Conservation (phyloP, 2,888 invertebrate genomes). For the Panzeria rudis region DNA sequence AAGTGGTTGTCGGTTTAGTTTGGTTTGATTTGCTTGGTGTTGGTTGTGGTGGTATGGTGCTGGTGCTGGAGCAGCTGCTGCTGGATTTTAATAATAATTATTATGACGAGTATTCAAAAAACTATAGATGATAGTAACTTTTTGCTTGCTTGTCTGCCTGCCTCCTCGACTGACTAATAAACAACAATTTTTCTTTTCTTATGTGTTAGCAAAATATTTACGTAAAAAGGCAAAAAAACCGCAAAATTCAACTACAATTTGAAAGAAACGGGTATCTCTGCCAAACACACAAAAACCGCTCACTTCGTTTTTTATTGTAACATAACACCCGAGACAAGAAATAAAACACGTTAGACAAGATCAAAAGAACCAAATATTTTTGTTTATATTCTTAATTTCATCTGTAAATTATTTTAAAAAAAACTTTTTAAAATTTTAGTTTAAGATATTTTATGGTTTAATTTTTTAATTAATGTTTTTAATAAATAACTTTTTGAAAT, state of each 20-base stretch:
- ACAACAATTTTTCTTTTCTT: constrained; percentile 6
- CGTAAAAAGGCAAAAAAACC: constrained; percentile 44
- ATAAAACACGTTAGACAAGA: constrained; percentile 70
- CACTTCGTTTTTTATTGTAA: constrained; percentile 51
- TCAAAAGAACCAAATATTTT: constrained; percentile 59
- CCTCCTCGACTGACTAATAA: constrained; percentile 9
- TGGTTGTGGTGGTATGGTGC: constrained; percentile 19
- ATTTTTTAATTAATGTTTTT: constrained; percentile 2
- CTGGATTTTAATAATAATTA: constrained; percentile 29
- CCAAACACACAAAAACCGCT: constrained; percentile 22
- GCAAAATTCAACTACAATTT: constrained; percentile 31
- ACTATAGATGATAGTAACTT: constrained; percentile 23
- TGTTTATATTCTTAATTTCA: constrained; percentile 45
- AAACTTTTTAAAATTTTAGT: constrained; percentile 4
- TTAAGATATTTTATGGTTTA: not conserved
- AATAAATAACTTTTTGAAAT: not conserved
- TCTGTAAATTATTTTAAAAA: constrained; percentile 5
- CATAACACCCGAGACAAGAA: constrained; percentile 48
- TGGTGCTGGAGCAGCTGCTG: not conserved
- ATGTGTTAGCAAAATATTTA: constrained; percentile 31
- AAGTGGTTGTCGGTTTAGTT: constrained; percentile 64
- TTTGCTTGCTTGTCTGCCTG: not conserved
- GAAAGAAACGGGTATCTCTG: constrained; percentile 43
- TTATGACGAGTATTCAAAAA: constrained; percentile 38
- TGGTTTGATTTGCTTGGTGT: constrained; percentile 29